Base-by-base conservation (phyloP, 2,888 invertebrate genomes). In the Ecdyonurus torrentis region DNA sequence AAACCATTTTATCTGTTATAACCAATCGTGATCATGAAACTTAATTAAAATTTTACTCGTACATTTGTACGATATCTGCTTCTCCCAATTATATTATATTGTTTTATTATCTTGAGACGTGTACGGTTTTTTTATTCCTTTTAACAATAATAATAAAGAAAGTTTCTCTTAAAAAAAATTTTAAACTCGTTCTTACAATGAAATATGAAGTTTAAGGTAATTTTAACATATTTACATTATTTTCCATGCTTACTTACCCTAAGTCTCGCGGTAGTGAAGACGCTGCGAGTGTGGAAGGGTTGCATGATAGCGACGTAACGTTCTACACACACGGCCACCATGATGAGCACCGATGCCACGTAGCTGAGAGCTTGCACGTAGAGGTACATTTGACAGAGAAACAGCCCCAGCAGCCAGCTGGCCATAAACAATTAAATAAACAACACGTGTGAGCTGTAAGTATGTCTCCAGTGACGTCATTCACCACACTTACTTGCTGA, bases 301-400 rank as follows among this genome's bases (percentile, higher is more conserved):
- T 85, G 90, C 70, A 87, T 89, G 70, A 87, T 91, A 60, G 91
- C 92, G 71, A 91, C 85, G 73, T 92, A 92, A 66, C 91, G 78
- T 73, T 92, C 92, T 60, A 87, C 85, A 71, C 91, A 91, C 66
- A 92, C 89, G 60, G 92, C 89, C 50, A 93, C 89, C 66, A 94
- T 77, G 67, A 94, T 92, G 71, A 91, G 85, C 69, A 92, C 90
- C 22, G 93, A 92, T 1, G 91, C 91, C 1, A 91, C 91, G 76
- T 92, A 92, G 73, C 91, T 91, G 68, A 94, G 77, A 18, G 89
- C 87, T 73, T 91, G 88, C 22, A 91, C 85, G 72, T 92, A 92
- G 77, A 91, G 88, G 76, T 93, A 92, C 83, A 91, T 86, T 74
- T 91, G 91, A 77, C 94, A 95, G 66, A 94, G 78, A 71, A 91